These are phyloP conservation scores for Apolygus lucorum DNA, from an alignment of 1,140 invertebrate genomes.

Conservation along the genomic window DNA sequence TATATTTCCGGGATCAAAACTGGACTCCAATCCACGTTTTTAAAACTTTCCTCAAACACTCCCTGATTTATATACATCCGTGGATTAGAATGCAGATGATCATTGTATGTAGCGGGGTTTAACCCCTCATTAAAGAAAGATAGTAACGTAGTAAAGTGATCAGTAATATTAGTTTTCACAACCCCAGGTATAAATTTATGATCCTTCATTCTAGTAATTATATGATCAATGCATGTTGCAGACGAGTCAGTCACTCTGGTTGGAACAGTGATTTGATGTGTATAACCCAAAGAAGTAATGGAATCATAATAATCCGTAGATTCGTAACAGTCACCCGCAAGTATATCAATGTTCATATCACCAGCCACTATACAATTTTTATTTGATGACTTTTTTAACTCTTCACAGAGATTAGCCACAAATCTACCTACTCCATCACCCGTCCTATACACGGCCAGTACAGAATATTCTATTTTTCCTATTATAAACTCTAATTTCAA, in stretches of 20 bases:
- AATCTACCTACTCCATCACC: too few species aligned
- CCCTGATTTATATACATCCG: background rate
- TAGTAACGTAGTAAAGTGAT: background rate
- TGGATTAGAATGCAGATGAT: background rate
- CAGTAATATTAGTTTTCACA: background rate
- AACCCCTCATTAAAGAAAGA: background rate
- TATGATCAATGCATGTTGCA: too few species aligned
- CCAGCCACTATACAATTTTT: too few species aligned
- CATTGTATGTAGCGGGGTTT: background rate
- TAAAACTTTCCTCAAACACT: background rate
- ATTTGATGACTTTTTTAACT: too few species aligned
- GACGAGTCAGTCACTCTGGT: background rate
- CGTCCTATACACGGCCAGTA: too few species aligned
- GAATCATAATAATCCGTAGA: background rate
- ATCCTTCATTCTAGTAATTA: background rate
- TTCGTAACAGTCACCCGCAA: too few species aligned
- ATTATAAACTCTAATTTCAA: too few species aligned
- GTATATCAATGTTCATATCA: too few species aligned
- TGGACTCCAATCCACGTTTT: background rate
- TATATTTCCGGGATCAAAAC: background rate
- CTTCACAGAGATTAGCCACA: too few species aligned
- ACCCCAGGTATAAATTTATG: background rate
- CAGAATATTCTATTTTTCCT: too few species aligned
- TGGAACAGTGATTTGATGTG: constrained; percentile 1
- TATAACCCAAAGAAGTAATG: background rate